phyloP scores from a whole-genome alignment of 2,797 vertebrate species.

The Paedocypris micromegethes region DNA sequence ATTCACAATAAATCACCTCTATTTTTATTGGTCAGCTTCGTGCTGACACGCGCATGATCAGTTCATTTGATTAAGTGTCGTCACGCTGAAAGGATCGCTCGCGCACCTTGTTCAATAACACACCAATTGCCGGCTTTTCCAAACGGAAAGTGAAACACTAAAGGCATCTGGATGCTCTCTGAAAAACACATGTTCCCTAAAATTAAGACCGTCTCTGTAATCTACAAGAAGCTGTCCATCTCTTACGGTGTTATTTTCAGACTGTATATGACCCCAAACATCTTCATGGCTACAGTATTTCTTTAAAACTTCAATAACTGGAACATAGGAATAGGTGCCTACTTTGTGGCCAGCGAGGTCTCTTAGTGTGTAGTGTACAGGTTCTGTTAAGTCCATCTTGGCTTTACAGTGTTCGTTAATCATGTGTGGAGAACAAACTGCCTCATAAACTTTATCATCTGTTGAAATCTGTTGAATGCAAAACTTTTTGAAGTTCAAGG shows the following conservation, averaged over 20 bases:
- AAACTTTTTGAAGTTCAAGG: not conserved
- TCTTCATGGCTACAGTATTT: not conserved
- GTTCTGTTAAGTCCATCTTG: not conserved
- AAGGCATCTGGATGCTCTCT: too few relatives aligned
- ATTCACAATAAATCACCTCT: too few relatives aligned
- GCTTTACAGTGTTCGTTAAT: conserved; percentile 8
- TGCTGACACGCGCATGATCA: too few relatives aligned
- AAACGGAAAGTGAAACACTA: too few relatives aligned
- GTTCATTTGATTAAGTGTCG: too few relatives aligned
- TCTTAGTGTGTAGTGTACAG: not conserved
- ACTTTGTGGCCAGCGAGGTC: not conserved
- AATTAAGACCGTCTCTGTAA: too few relatives aligned
- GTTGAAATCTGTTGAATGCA: not conserved
- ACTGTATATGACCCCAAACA: not conserved
- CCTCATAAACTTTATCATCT: not conserved
- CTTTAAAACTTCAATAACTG: not conserved
- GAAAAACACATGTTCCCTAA: too few relatives aligned
- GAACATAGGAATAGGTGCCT: not conserved
- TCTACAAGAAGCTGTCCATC: too few relatives aligned
- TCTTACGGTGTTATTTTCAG: not conserved
- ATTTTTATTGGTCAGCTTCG: too few relatives aligned
- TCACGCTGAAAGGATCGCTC: too few relatives aligned
- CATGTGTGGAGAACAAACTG: not conserved
- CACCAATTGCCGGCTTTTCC: too few relatives aligned
- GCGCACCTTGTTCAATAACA: too few relatives aligned